These are phyloP conservation scores for Eilema caniola DNA, from an alignment of 2,888 invertebrate genomes.

Conservation along the genomic window DNA sequence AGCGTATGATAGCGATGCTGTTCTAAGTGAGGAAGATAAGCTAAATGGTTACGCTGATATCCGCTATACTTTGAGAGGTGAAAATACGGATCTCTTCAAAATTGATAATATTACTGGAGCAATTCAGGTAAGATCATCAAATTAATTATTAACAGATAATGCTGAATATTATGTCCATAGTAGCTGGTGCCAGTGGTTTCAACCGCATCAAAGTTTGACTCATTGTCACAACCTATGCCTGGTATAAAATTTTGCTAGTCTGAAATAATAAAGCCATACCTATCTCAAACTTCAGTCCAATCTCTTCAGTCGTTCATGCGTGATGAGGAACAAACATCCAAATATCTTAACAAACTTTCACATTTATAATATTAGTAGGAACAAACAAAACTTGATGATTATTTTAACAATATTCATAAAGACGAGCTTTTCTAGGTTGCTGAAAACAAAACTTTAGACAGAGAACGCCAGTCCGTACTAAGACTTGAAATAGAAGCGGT, in stretches of 20 bases:
- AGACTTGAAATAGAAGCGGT: constrained; percentile 91
- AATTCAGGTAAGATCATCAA: constrained; percentile 81
- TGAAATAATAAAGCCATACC: too few species aligned
- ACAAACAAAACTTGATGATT: too few species aligned
- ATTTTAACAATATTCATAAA: neutral
- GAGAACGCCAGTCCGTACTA: constrained; percentile 90
- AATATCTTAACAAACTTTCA: too few species aligned
- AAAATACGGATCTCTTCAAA: constrained; percentile 90
- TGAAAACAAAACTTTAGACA: constrained; percentile 89
- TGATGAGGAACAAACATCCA: neutral
- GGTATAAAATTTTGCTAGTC: too few species aligned
- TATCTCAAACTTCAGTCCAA: too few species aligned
- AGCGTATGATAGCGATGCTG: constrained; percentile 91
- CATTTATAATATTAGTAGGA: too few species aligned
- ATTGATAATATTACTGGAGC: constrained; percentile 90
- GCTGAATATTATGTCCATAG: neutral
- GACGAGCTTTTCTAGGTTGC: constrained; percentile 76
- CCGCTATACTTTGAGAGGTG: constrained; percentile 90
- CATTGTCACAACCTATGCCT: too few species aligned
- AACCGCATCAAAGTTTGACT: too few species aligned
- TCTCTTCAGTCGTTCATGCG: neutral
- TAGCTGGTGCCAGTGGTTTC: too few species aligned
- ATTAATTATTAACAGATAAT: neutral
- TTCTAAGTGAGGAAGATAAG: constrained; percentile 85
- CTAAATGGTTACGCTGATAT: constrained; percentile 90